Percentiles rank a stretch among this genome's conserved stretches.
Evolutionary conservation across 2,113 vertebrate species (phyloP).

Genomic region (Phodopus roborovskii): DNA sequence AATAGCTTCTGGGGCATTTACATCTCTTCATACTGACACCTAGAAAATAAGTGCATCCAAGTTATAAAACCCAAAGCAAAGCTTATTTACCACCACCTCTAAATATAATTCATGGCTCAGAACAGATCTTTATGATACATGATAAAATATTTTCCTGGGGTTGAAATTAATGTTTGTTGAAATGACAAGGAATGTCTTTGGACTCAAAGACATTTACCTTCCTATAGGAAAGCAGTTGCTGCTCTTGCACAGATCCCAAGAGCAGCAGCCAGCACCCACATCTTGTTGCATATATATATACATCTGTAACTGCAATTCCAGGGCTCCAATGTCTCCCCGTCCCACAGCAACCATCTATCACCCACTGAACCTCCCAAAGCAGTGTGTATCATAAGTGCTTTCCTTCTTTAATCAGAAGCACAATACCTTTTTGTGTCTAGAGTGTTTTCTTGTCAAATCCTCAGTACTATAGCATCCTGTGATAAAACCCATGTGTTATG

Average conservation of each 20-base stretch:
- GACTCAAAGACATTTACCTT: constrained; percentile 49
- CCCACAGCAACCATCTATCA: neutral
- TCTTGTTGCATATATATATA: neutral
- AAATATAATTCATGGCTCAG: constrained; percentile 72
- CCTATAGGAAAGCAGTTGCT: neutral
- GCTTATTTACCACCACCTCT: constrained; percentile 68
- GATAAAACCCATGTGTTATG: neutral
- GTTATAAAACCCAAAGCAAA: constrained; percentile 75
- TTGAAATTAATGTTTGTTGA: constrained; percentile 68
- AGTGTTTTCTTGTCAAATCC: neutral
- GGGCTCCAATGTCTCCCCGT: neutral
- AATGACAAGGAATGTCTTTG: constrained; percentile 51
- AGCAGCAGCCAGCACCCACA: neutral
- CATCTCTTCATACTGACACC: constrained; percentile 70
- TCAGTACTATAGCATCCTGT: neutral
- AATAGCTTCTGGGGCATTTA: constrained; percentile 66
- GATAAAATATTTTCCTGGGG: constrained; percentile 75
- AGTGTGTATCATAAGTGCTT: no score
- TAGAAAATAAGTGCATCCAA: constrained; percentile 76
- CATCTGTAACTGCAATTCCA: neutral
- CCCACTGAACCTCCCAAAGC: neutral
- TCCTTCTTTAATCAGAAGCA: neutral
- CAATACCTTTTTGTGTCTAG: neutral
- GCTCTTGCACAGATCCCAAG: neutral
- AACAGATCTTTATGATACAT: constrained; percentile 76